Evolutionary conservation across 2,888 invertebrate species (phyloP).

Genomic region (Antheraea assamensis): DNA sequence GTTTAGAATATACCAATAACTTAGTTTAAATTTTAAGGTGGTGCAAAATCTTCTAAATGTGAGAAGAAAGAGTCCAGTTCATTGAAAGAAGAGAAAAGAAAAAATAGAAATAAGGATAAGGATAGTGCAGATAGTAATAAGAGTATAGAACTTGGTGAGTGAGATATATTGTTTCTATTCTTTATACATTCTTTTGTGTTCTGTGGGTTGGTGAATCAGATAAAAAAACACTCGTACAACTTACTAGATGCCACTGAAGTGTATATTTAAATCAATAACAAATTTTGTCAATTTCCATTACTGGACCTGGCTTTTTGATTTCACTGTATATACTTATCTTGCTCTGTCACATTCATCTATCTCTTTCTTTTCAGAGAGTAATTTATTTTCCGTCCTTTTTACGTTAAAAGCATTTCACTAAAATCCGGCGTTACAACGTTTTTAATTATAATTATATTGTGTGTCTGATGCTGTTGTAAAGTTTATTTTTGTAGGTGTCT

Average conservation of each 20-base stretch:
- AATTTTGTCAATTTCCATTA: too few relatives aligned
- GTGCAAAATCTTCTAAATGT: constrained; percentile 65
- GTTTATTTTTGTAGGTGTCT: too few relatives aligned
- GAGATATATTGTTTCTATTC: neutral
- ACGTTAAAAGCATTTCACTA: too few relatives aligned
- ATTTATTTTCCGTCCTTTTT: neutral
- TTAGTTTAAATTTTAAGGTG: constrained; percentile 46
- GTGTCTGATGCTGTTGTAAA: too few relatives aligned
- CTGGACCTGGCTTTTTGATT: too few relatives aligned
- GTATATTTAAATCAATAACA: too few relatives aligned
- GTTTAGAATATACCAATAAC: neutral
- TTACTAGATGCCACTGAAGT: too few relatives aligned
- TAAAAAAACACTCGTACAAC: too few relatives aligned
- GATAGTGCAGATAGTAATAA: constrained; percentile 71
- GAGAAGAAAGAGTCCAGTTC: constrained; percentile 77
- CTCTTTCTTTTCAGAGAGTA: neutral
- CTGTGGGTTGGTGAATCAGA: neutral
- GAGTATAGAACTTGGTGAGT: constrained; percentile 76
- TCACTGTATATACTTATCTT: neutral
- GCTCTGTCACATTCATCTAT: neutral
- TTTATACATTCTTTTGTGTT: neutral
- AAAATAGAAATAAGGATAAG: constrained; percentile 72
- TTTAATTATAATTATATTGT: too few relatives aligned
- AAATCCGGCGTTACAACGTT: too few relatives aligned
- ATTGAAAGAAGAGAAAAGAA: constrained; percentile 75